Base-by-base conservation (phyloP, 2,797 vertebrate species). In the Avahi laniger region DNA sequence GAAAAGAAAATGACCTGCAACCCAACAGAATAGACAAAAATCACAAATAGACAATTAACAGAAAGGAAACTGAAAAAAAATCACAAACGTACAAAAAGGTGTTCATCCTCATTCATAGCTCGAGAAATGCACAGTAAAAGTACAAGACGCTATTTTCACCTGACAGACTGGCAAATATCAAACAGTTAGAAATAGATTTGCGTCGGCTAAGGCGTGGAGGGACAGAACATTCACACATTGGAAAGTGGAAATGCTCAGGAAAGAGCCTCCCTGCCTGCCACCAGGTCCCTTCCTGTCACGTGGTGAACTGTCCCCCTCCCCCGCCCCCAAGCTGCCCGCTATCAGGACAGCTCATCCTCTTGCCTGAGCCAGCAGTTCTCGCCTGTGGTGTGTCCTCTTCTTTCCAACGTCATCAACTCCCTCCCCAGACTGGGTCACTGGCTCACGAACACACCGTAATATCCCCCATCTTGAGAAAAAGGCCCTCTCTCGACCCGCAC, bases 141-240 rank as follows among this genome's bases (percentile, higher is more conserved):
- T 15, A 12, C 0, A 35, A 80, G 22, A 2, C 26, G 9, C 13
- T 7, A 2, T 52, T 75, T 61, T 38, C 33, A 41, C 76, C 11
- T 2, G 38, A 50, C 61, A 30, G 75, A 13, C 0, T 0, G 24
- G 24, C 22, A 30, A 11, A 4, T 30, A 4, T 0, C 17, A 8
- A 48, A 6, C 57, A 24, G 69, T 10, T 7, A 17, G 76, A 61
- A 38, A 41, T 13, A 48, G 1, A 10, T 57, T 5, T 1, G n/a
- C 13, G 18, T 4, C 1, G 3, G 41, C 3, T 7, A 50, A 20
- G 7, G 35, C 14, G 6, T 7, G 3, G 50, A 0, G 24, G 9
- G 52, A 35, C 15, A 24, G 70, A 8, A 0, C 5, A 35, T 1
- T 5, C 18, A 1, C 0, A 0, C 4, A 1, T 6, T 3, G 50